A percentile compares a stretch with the other conserved stretches of the same genome.
Evolutionary conservation across 1,140 invertebrate genomes (phyloP).

Genomic region (Hycleus cichorii): DNA sequence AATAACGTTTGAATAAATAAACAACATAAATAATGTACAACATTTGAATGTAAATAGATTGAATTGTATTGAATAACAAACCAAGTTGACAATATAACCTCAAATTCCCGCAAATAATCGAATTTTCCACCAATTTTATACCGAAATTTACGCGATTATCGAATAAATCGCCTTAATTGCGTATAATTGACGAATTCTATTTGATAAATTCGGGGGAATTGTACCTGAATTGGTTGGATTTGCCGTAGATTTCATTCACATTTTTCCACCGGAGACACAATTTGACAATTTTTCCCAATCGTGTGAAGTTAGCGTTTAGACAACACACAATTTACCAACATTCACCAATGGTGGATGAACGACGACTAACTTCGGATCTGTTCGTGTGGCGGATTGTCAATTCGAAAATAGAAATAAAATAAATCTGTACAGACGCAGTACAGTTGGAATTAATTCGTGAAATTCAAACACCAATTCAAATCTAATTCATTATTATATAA

Average conservation of each 20-base stretch:
- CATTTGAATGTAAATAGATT: constrained; percentile 15
- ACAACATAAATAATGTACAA: no score
- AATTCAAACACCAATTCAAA: constrained; percentile 1
- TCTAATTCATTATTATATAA: constrained; percentile 4
- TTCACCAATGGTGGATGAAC: not conserved
- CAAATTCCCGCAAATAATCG: not conserved
- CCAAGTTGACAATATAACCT: constrained; percentile 18
- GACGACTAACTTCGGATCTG: constrained; percentile 4
- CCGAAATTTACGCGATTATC: no score
- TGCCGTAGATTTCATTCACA: not conserved
- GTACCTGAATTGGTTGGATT: no score
- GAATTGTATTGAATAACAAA: constrained; percentile 2
- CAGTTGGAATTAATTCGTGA: constrained; percentile 10
- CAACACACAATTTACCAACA: not conserved
- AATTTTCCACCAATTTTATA: no score
- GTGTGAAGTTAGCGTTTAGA: constrained; percentile 1
- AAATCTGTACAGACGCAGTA: constrained; percentile 13
- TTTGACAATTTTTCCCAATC: not conserved
- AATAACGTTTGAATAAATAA: no score
- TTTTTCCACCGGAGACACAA: not conserved
- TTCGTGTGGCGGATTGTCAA: not conserved
- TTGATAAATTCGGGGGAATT: no score
- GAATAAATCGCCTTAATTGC: no score
- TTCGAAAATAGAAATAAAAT: not conserved
- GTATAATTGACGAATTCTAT: no score